Percentiles rank a stretch among this genome's conserved stretches.
These are phyloP conservation scores for Cephalopholis sonnerati DNA, from an alignment of 2,113 vertebrate species.

Conservation along the genomic window DNA sequence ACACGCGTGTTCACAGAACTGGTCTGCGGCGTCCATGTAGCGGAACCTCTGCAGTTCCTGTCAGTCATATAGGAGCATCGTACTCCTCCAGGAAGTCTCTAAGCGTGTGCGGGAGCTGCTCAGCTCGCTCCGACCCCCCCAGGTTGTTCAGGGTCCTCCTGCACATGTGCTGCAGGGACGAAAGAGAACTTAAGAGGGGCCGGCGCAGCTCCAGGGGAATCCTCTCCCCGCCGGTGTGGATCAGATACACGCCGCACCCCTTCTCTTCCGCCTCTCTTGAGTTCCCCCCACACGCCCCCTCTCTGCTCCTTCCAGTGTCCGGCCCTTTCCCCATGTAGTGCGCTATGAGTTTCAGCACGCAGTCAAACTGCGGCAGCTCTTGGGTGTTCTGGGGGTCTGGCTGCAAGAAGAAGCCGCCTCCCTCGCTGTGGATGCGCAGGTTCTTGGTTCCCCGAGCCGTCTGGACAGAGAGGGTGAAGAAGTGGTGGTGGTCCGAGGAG, in stretches of 20 bases:
- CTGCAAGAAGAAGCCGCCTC: slow-evolving; percentile 93
- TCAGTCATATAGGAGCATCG: slow-evolving; percentile 92
- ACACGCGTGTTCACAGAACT: slow-evolving; percentile 31
- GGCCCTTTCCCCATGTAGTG: slow-evolving; percentile 92
- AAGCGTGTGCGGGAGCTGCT: slow-evolving; percentile 92
- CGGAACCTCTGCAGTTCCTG: slow-evolving; percentile 36
- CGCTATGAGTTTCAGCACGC: slow-evolving; percentile 95
- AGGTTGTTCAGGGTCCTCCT: slow-evolving; percentile 93
- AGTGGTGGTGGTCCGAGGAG: slow-evolving; percentile 96
- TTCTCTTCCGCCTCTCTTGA: slow-evolving; percentile 50
- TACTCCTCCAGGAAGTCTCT: slow-evolving; percentile 96
- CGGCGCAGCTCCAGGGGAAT: slow-evolving; percentile 93
- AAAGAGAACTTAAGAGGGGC: slow-evolving; percentile 91
- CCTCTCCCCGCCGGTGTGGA: slow-evolving; percentile 93
- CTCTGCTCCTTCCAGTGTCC: slow-evolving; percentile 36
- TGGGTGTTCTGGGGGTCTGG: slow-evolving; percentile 92
- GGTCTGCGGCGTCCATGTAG: slow-evolving; percentile 27
- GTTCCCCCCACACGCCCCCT: slow-evolving; percentile 42
- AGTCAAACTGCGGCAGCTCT: slow-evolving; percentile 93
- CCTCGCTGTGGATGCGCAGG: slow-evolving; percentile 95
- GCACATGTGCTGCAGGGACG: slow-evolving; percentile 96
- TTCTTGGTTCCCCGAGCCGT: slow-evolving; percentile 96
- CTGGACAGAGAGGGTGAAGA: slow-evolving; percentile 98
- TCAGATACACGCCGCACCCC: slow-evolving; percentile 90
- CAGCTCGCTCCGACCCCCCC: slow-evolving; percentile 86